Base-by-base conservation (phyloP, 2,888 invertebrate genomes). In the Scelioninae gen. 2 region DNA sequence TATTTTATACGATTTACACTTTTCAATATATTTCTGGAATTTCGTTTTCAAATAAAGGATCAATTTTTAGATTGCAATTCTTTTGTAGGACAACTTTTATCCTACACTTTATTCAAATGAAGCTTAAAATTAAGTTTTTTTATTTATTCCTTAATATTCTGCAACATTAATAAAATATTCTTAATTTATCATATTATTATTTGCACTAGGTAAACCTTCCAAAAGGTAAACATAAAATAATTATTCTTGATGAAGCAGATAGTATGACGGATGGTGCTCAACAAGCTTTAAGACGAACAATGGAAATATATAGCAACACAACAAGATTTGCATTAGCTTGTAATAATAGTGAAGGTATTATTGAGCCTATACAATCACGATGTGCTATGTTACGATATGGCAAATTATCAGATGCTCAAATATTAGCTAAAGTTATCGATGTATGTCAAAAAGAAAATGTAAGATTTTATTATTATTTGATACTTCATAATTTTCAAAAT, bases 201-300 rank as follows among this genome's bases (percentile, higher is more conserved):
- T n/a, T n/a, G n/a, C n/a, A n/a, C 31, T 13, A 94, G 90, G 96
- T 98, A 0, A 97, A 97, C 0, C 86, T 99, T 46, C 96, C 97
- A 0, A 89, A 92, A 11, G 96, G 97, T 0, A 89, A 92, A 77
- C 98, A 99, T 86, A 99, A 99, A 87, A 95, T 99, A 74, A 94
- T 99, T 60, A 97, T 99, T 80, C 88, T 99, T 25, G 99, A 99
- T 87, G 99, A 99, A 87, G 98, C 98, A 0, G 98, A 98, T 88
- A 92, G 97, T 85, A 99, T 99, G 99, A 99, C 99, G 0, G 98
- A 98, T 80, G 98, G 98, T 0, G 99, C 99, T 0, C 98, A 99
- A 86, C 98, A 98, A 86, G 99, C 99, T 0, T 87, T 99, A 60
- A 90, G 99, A 15, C 91, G 98, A 77, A 99, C 98, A 0, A 99